Percentiles rank a stretch among this genome's conserved stretches.
Conservation (phyloP, 2,797 vertebrate species). For the Melanogrammus aeglefinus region DNA sequence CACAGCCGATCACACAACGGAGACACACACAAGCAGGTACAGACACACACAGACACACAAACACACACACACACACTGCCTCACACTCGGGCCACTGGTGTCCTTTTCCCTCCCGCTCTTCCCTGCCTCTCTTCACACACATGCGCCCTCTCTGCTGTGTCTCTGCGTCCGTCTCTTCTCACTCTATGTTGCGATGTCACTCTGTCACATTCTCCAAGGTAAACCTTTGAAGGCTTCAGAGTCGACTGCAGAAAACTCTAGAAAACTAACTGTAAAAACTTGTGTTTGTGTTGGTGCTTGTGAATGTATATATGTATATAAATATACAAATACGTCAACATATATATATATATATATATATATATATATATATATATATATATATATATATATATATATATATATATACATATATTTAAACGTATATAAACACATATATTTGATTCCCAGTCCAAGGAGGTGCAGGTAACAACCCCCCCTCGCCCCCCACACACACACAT, state of each 20-base stretch:
- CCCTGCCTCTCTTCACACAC: not conserved
- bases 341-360: not conserved
- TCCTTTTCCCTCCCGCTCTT: not conserved
- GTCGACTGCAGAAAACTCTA: no score
- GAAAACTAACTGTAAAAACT: no score
- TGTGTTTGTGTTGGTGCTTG: not conserved
- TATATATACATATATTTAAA: not conserved
- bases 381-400: no score
- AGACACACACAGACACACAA: no score
- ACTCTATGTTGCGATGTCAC: no score
- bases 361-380: not conserved
- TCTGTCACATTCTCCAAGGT: not conserved
- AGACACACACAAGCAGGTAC: no score
- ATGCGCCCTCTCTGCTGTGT: not conserved
- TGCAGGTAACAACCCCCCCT: conserved; percentile 51
- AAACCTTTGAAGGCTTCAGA: no score
- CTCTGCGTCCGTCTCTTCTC: no score
- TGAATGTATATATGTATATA: not conserved
- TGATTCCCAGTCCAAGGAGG: conserved; percentile 49
- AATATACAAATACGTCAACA: not conserved
- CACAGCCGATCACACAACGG: no score
- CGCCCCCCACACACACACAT: conserved; percentile 57
- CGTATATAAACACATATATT: not conserved
- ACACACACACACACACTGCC: not conserved
- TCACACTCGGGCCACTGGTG: not conserved